phyloP scores from a whole-genome alignment of 2,888 invertebrate genomes.

The Rugalucina vietnamica region DNA sequence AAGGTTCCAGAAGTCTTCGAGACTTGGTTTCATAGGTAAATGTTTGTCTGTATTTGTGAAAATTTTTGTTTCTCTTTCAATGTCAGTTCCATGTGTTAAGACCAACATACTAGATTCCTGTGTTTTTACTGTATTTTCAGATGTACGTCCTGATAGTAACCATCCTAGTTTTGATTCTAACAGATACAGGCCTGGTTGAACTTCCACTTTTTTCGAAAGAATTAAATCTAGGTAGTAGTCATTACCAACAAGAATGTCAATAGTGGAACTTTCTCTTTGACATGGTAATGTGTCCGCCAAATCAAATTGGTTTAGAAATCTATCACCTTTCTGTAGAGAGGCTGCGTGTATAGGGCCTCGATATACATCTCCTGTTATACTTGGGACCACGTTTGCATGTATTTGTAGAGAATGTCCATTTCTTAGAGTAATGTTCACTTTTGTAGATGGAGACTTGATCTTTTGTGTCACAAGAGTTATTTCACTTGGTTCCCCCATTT shows the following conservation, averaged over 20 bases:
- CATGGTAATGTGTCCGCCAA: conserved; percentile 2
- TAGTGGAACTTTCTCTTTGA: background rate
- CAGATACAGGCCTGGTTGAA: conserved; percentile 14
- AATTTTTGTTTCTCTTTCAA: conserved; percentile 2
- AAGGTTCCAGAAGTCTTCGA: conserved; percentile 40
- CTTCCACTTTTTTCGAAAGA: background rate
- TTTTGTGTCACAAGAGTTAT: conserved; percentile 11
- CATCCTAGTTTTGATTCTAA: conserved; percentile 17
- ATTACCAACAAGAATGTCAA: conserved; percentile 2
- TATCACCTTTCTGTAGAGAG: background rate
- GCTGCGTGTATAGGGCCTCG: background rate
- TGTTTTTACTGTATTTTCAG: background rate
- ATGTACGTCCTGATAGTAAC: conserved; percentile 17
- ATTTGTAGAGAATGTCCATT: background rate
- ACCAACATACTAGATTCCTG: conserved; percentile 10
- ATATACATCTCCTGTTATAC: conserved; percentile 18
- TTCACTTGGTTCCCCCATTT: background rate
- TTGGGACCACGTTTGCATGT: conserved; percentile 17
- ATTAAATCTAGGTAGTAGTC: conserved; percentile 19
- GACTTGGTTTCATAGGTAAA: conserved; percentile 15
- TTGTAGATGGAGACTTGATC: conserved; percentile 23
- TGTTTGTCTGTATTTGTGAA: background rate
- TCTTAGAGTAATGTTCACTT: background rate
- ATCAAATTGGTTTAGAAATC: background rate
- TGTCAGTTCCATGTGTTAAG: background rate